phyloP scores from a whole-genome alignment of 2,797 vertebrate species.

The Sebastolobus alascanus region DNA sequence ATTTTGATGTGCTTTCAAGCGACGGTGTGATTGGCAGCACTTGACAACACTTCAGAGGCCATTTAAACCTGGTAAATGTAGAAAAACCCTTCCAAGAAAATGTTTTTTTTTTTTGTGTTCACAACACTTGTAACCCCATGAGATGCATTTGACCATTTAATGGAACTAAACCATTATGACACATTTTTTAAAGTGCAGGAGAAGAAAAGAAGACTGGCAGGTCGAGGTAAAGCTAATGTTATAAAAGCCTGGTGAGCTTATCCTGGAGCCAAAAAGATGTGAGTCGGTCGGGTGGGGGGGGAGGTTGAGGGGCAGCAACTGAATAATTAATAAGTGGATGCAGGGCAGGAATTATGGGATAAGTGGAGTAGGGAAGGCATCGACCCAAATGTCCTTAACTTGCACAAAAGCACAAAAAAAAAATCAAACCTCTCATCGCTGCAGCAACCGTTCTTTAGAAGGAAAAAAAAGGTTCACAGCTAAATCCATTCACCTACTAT shows the following conservation, averaged over 20 bases:
- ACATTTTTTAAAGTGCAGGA: not conserved
- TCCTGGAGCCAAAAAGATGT: slow-evolving; percentile 25
- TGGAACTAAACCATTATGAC: not conserved
- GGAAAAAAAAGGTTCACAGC: not conserved
- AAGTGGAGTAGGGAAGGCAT: slow-evolving; percentile 24
- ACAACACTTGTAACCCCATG: not conserved
- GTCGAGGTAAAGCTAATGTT: slow-evolving; percentile 10
- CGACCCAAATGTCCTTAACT: slow-evolving; percentile 48
- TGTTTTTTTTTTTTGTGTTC: not conserved
- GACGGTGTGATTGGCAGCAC: not conserved
- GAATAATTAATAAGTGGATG: slow-evolving; percentile 56
- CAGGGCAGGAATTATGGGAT: slow-evolving; percentile 49
- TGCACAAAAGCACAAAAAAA: not conserved
- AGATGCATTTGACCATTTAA: not conserved
- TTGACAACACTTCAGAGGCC: not conserved
- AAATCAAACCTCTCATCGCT: slow-evolving; percentile 2
- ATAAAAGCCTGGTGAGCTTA: slow-evolving; percentile 30
- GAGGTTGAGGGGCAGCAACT: not conserved
- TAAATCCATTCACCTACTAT: not conserved
- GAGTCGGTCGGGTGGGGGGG: not conserved
- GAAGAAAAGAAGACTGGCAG: slow-evolving; percentile 15
- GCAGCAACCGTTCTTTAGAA: slow-evolving; percentile 15
- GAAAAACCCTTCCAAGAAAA: not conserved
- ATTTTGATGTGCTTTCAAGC: not conserved
- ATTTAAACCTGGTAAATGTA: not conserved